These are phyloP conservation scores for Clarias pachynema DNA, from an alignment of 2,797 vertebrate genomes.

Conservation along the genomic window DNA sequence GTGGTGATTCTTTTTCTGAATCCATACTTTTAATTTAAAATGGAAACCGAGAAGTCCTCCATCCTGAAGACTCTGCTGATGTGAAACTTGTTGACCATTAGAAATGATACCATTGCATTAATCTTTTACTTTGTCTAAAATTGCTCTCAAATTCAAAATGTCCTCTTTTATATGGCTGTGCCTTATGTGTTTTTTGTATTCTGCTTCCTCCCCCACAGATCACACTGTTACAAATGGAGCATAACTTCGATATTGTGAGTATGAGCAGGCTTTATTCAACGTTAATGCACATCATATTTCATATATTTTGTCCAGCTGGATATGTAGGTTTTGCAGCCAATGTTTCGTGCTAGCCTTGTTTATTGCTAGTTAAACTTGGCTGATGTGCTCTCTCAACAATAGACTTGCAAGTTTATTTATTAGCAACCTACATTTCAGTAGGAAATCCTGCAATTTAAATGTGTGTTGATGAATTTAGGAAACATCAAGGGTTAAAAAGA, in stretches of 20 bases:
- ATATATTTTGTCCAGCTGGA: neutral
- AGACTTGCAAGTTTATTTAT: neutral
- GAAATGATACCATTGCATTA: neutral
- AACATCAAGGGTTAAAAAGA: neutral
- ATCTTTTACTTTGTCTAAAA: neutral
- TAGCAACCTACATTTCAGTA: neutral
- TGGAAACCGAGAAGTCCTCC: too few species aligned
- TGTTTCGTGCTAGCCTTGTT: neutral
- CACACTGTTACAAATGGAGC: constrained; percentile 98
- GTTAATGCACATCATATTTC: neutral
- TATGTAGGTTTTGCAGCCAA: neutral
- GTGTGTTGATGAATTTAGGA: neutral
- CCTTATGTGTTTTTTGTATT: neutral
- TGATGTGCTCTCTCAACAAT: neutral
- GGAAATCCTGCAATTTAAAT: neutral
- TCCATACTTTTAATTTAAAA: too few species aligned
- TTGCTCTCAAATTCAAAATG: neutral
- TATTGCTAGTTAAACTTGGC: neutral
- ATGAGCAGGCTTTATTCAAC: constrained; percentile 27
- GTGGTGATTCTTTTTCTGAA: too few species aligned
- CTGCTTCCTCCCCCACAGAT: constrained; percentile 77
- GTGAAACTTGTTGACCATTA: too few species aligned
- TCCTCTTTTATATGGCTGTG: too few species aligned
- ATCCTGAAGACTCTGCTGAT: too few species aligned
- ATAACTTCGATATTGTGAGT: constrained; percentile 99